phyloP scores from a whole-genome alignment of 1,140 invertebrate species.

The Drosophila lacertosa region DNA sequence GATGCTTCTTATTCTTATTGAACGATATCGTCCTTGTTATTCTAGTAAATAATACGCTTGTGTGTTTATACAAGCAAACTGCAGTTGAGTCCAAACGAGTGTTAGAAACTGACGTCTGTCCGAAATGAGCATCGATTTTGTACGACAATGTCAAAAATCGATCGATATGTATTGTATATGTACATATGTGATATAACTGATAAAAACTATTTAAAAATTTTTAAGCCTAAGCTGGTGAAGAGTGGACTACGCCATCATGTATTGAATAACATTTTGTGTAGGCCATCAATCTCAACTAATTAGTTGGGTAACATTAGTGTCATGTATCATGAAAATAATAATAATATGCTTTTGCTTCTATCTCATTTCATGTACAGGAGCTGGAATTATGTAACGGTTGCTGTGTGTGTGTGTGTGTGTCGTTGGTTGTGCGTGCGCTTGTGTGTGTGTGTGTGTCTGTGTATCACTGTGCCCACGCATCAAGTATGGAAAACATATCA shows the following conservation, averaged over 20 bases:
- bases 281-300: constrained; percentile 22
- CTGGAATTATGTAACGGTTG: constrained; percentile 53
- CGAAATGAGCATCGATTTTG: too few relatives aligned
- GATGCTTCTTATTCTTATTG: background rate
- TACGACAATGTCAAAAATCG: too few relatives aligned
- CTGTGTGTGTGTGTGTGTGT: background rate
- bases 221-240: too few relatives aligned
- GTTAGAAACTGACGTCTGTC: too few relatives aligned
- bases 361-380: constrained; percentile 28
- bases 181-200: too few relatives aligned
- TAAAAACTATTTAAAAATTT: background rate
- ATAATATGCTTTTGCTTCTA: constrained; percentile 8
- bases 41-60: background rate
- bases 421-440: too few relatives aligned
- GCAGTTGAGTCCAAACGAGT: too few relatives aligned
- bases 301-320: constrained; percentile 26
- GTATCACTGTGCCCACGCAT: constrained; percentile 3
- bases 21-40: background rate
- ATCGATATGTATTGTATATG: too few relatives aligned
- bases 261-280: constrained; percentile 19
- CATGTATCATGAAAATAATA: constrained; percentile 26
- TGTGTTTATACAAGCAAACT: too few relatives aligned
- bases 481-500: constrained; percentile 74
- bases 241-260: too few relatives aligned
- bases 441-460: too few relatives aligned